Evolutionary conservation across 1,140 invertebrate genomes (phyloP), one percentile per base, ranked within the genome.

Genomic region (Tribolium madens): DNA sequence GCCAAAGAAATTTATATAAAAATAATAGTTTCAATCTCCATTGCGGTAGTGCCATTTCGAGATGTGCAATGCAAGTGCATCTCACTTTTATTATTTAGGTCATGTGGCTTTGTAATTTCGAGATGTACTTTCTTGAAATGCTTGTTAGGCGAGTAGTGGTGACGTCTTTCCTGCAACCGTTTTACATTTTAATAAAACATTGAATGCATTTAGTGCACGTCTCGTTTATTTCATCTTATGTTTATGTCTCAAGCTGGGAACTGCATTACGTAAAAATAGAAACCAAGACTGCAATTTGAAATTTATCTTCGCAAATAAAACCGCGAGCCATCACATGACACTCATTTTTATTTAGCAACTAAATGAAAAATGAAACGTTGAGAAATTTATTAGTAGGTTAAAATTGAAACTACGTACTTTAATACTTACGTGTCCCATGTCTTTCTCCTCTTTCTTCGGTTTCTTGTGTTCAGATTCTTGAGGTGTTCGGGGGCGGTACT

Each of bases 401-500:
- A 73, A 73, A 73, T 73, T 50, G 60, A 78, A 76, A 42, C 48
- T 82, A 83, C 81, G 82, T 83, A 85, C 81, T 84, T 83, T 83
- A 78, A 86, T 85, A 93, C 93, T 92, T 90, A 95, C 94, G 90
- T 95, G 93, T 80, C 91, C 90, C 70, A 92, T 87, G 85, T 93
- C 92, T 87, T 95, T 95, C 85, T 95, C 94, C 85, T 96, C 93
- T 85, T 96, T 95, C 84, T 94, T 92, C 75, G 92, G 87, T 87
- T 95, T 93, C 85, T 89, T 89, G 86, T 92, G 86, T 86, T 93
- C 85, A 80, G 88, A 85, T 86, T 93, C 89, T 84, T 88, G 86
- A 78, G 92, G 87, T 81, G 92, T 91, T 57, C 91, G 87, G 85
- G 93, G 86, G 85, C 91, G 89, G 87, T 96, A 96, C 86, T 96